Base-by-base conservation (phyloP, 2,888 invertebrate species). In the Tridacna crocea region DNA sequence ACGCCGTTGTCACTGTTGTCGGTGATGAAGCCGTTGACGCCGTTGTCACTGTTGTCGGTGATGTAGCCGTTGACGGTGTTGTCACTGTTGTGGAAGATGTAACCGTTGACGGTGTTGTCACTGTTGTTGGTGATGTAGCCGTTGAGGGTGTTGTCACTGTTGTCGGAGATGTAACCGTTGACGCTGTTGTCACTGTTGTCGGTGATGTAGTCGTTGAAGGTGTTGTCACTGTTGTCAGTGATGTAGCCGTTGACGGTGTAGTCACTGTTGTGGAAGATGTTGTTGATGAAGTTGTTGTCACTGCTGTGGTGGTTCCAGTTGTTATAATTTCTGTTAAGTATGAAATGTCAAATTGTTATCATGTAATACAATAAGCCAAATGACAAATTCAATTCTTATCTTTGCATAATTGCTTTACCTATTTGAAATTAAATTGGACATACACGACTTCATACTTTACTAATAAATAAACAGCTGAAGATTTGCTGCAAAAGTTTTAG, bases 161-260 rank as follows among this genome's bases (percentile, higher is more conserved):
- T 68, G 70, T 0, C 48, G 68, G 8, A 13, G 72, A 15, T 48
- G 63, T 36, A 2, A 61, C 22, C 3, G 60, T 60, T 26, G 73
- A n/a, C 0, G 73, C 0, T 58, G 73, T 55, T 27, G 60, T n/a
- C 55, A 3, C 27, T 24, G 65, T 61, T 26, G 66, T 0, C 26
- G 74, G 58, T 58, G 48, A 46, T 17, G 58, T 0, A 6, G 63
- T 36, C 0, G 80, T 24, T 58, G 70, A 10, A 58, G 74, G 36
- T 0, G 60, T 70, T 74, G 74, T 27, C 58, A 70, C 13, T 66
- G 65, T 26, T 24, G 24, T 4, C 4, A 3, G 26, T 1, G 65
- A 26, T 26, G 26, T 26, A 0, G 26, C 12, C 12, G 65, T 66
- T 36, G 66, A n/a, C 17, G 65, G 12, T 65, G 12, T 55, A 0